Evolutionary conservation across 2,888 invertebrate genomes (phyloP), one percentile per base, ranked within the genome.

Genomic region (Agriopis aurantiaria): DNA sequence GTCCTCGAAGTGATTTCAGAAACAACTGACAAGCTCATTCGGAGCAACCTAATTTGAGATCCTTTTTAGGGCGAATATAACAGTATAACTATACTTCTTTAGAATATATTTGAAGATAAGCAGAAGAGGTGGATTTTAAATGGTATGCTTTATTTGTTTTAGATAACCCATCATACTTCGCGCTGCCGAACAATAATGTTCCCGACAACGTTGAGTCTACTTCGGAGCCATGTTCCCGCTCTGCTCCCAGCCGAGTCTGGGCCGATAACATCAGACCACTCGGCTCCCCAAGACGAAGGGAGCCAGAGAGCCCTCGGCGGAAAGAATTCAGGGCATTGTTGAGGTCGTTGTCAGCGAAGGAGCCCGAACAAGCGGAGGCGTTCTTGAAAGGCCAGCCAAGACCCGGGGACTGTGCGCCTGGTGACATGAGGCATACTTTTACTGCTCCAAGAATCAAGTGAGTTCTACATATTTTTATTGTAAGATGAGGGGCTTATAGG

Each of bases 161-260:
- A 97, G 97, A 97, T 92, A 97, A 97, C 89, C 97, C 97, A 57
- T 97, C 97, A 74, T 97, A 97, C 88, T 97, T 97, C 88, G 95
- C 96, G 82, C 90, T 97, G 81, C 95, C 95, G 76, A 94, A 95
- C 82, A 95, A 92, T 76, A 91, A 93, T 87, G 90, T 89, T 65
- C 79, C 90, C 8, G 91, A 92, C 68, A 86, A 83, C 76, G 84
- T 84, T 40, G 88, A 87, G 41, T 76, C 88, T 10, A 88, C 56
- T 88, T 93, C 96, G 68, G 95, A 95, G 71, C 94, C 96, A 73
- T 96, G 96, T 75, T 95, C 96, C 75, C 93, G 95, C 53, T 97
- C 97, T 10, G 96, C 96, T 56, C 97, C 97, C 0, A 91, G 96
- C 55, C 95, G 96, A 8, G 86, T 90, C 12, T 97, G 97, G 93